Conservation (phyloP, 2,113 vertebrate species). For the Artemisiospiza belli region DNA sequence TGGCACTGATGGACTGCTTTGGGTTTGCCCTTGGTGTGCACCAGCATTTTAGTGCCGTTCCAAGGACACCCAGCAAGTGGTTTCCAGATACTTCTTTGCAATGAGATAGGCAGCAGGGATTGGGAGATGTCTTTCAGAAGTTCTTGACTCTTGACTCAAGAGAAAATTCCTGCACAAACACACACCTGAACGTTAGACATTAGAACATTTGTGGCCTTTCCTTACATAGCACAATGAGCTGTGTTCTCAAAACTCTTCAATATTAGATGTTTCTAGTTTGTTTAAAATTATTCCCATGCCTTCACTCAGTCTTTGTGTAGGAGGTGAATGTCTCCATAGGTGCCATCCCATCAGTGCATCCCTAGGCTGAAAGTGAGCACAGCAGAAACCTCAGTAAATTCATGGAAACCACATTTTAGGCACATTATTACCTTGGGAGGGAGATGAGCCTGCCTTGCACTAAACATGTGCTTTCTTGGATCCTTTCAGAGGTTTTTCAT, state of each 20-base stretch:
- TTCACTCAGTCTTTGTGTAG: background rate
- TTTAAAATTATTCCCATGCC: background rate
- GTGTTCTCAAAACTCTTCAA: background rate
- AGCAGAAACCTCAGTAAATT: background rate
- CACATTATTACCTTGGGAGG: fast-evolving
- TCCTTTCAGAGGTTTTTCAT: background rate
- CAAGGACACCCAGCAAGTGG: fast-evolving
- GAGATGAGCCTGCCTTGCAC: fast-evolving
- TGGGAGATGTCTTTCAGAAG: background rate
- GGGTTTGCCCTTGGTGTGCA: background rate
- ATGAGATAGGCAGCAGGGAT: background rate
- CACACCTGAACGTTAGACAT: fast-evolving
- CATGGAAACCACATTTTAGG: fast-evolving
- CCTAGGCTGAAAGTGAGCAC: fast-evolving
- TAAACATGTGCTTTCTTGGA: background rate
- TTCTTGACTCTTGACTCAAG: background rate
- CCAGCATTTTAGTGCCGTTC: background rate
- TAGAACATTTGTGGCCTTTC: background rate
- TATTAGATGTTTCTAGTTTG: fast-evolving
- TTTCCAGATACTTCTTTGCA: background rate
- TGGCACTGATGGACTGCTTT: background rate
- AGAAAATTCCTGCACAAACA: background rate
- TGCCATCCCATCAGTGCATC: fast-evolving
- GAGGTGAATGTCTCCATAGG: background rate
- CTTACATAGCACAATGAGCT: fast-evolving